Evolutionary conservation across 2,888 invertebrate species (phyloP).

Genomic region (Conchocele bisecta): DNA sequence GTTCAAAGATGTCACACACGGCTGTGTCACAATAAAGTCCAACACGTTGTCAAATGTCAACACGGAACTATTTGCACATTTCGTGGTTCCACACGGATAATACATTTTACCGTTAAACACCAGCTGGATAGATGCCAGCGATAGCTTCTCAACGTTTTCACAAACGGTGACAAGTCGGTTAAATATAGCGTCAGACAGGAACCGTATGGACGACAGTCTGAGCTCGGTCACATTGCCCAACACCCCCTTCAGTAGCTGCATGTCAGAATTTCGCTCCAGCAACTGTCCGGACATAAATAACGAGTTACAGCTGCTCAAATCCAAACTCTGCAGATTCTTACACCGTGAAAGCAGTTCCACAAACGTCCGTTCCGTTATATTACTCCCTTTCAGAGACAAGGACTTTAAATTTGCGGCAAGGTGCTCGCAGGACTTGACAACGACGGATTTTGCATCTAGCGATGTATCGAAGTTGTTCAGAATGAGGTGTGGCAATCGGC

Average conservation of each 20-base stretch:
- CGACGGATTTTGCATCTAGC: conserved; percentile 57
- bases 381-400: conserved; percentile 76
- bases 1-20: conserved; percentile 86
- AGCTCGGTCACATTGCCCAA: conserved; percentile 85
- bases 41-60: conserved; percentile 88
- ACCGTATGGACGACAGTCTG: conserved; percentile 87
- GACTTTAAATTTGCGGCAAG: conserved; percentile 68
- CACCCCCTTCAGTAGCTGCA: conserved; percentile 52
- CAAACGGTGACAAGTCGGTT: conserved; percentile 87
- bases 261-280: conserved; percentile 86
- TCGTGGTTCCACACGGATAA: conserved; percentile 77
- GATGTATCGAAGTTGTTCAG: conserved; percentile 75
- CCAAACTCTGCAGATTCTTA: conserved; percentile 85
- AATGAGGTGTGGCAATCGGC: conserved; percentile 72
- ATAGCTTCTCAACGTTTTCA: conserved; percentile 86
- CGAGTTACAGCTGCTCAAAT: conserved; percentile 87
- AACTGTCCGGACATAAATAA: conserved; percentile 90
- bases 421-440: conserved; percentile 72
- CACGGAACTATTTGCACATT: conserved; percentile 86
- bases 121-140: conserved; percentile 88
- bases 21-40: conserved; percentile 85
- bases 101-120: conserved; percentile 88
- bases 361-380: conserved; percentile 77
- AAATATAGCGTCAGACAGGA: conserved; percentile 89
- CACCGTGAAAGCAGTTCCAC: conserved; percentile 74